Evolutionary conservation across 2,113 vertebrate species (phyloP).

Genomic region (Ceyx cyanopectus): DNA sequence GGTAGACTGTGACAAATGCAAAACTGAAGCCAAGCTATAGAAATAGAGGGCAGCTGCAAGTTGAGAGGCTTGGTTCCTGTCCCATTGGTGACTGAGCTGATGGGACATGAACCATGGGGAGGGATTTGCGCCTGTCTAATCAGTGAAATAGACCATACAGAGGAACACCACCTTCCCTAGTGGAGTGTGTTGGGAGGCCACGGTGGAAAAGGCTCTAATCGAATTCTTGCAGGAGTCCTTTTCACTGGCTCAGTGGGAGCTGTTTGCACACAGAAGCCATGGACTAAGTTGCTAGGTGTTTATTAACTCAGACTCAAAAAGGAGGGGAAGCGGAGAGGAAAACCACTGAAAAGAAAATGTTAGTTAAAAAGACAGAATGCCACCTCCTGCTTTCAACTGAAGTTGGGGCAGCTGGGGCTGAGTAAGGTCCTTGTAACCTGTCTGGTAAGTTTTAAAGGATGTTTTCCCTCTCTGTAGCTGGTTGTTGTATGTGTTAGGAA

Average conservation of each 20-base stretch:
- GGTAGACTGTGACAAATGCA: not conserved
- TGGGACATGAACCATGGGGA: not conserved
- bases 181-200: not conserved
- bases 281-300: conserved; percentile 35
- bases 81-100: not conserved
- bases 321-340: not conserved
- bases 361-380: not conserved
- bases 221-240: conserved; percentile 2
- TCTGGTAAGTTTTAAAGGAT: conserved; percentile 41
- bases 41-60: not conserved
- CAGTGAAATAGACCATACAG: rapidly evolving
- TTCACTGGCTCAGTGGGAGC: conserved; percentile 35
- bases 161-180: not conserved
- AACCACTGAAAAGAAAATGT: not conserved
- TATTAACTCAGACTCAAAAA: conserved; percentile 45
- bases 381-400: not conserved
- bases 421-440: conserved; percentile 7
- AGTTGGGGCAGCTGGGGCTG: not conserved
- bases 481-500: conserved; percentile 34
- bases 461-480: conserved; percentile 20
- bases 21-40: not conserved
- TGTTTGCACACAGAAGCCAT: conserved; percentile 46
- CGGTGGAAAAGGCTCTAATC: not conserved
- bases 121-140: not conserved
- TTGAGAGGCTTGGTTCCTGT: not conserved